Base-by-base conservation (phyloP, 2,113 vertebrate genomes). In the Trachemys scripta region DNA sequence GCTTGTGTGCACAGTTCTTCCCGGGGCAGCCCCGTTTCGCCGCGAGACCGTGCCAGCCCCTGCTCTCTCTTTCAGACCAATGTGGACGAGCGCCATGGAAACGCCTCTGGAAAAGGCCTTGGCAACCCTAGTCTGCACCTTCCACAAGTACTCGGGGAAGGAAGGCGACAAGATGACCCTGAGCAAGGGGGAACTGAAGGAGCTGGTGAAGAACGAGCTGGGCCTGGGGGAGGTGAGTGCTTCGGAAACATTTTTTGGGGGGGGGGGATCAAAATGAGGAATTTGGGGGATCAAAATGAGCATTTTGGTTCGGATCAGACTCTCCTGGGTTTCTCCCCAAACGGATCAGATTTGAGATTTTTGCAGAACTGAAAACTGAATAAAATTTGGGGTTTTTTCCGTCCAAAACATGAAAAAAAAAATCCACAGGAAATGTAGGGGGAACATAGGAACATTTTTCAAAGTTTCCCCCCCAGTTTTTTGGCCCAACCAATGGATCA, bases 121-220 rank as follows among this genome's bases (percentile, higher is more conserved):
- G 98, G 98, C 98, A 90, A 99, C 99, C 75, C 97, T 99, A 96
- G 99, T 99, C 90, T 98, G 98, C 94, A 98, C 98, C 83, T 99
- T 99, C 97, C 99, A 99, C 96, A 99, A 99, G 95, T 99, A 99
- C 35, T 99, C 99, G 0, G 99, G 99, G 24, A 98, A 98, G 96
- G 99, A 99, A 93, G 99, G 99, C 0, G 98, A 99, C 98, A 99
- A 99, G 88, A 98, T 98, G 91, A 99, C 98, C 1, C 98, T 99
- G 84, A 99, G 98, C 94, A 93, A 98, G 82, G 97, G 91, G 1
- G 99, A 99, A 72, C 98, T 99, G n/a, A 99, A 99, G 97, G 98
- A 99, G 87, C 97, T 99, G 92, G 98, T 99, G 82, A 88, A 98
- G 38, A 97, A 98, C 76, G 97, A 98, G 13, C 45, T 98, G 42